phyloP scores from a whole-genome alignment of 1,140 invertebrate genomes.

The Spodoptera litura region DNA sequence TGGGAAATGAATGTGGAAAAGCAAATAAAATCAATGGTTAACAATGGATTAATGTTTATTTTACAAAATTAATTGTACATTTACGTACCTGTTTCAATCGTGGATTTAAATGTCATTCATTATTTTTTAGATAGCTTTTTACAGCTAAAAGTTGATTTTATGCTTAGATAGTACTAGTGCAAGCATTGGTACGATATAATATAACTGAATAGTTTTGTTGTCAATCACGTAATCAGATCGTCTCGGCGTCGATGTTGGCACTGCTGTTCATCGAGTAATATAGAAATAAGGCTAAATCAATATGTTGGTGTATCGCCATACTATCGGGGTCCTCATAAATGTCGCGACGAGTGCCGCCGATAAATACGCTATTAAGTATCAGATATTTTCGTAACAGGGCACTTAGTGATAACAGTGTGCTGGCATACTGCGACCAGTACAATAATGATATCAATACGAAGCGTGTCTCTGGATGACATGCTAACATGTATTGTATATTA shows the following conservation, averaged over 20 bases:
- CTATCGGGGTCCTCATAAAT: neutral
- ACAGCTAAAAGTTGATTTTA: no score
- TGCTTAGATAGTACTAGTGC: no score
- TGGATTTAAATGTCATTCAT: neutral
- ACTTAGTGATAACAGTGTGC: neutral
- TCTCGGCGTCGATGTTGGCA: neutral
- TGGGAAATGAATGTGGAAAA: neutral
- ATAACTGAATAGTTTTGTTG: no score
- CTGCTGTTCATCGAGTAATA: neutral
- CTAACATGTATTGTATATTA: no score
- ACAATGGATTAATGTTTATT: neutral
- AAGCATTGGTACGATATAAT: no score
- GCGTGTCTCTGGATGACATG: no score
- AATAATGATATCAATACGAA: no score
- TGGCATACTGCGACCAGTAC: no score
- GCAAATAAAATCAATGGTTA: neutral
- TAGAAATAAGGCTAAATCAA: slow-evolving; percentile 16
- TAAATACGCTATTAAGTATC: neutral
- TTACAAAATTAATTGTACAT: neutral
- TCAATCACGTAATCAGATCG: neutral
- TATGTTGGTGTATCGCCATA: neutral
- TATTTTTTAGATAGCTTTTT: no score
- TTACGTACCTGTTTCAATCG: neutral
- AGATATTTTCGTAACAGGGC: neutral
- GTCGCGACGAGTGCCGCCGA: slow-evolving; percentile 2